These are phyloP conservation scores for Caenorhabditis panamensis DNA, from an alignment of 2,888 invertebrate species.

Conservation along the genomic window DNA sequence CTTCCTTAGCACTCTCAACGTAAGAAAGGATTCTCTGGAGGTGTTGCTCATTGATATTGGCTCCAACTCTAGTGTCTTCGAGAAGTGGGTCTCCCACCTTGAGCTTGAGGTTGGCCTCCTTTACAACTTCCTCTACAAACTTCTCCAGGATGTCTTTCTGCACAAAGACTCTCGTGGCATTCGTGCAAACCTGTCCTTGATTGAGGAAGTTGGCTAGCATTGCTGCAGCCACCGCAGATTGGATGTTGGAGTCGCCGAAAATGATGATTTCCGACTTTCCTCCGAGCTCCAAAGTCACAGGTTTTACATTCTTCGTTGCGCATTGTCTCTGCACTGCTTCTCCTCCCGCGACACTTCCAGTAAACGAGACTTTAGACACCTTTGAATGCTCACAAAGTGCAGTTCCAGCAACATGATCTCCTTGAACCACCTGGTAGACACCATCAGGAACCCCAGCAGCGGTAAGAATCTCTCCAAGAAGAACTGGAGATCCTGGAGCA, in stretches of 20 bases:
- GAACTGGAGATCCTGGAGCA: conserved; percentile 84
- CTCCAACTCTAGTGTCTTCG: conserved; percentile 84
- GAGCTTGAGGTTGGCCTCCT: conserved; percentile 81
- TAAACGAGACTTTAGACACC: conserved; percentile 84
- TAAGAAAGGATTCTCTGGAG: conserved; percentile 83
- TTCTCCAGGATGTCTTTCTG: conserved; percentile 82
- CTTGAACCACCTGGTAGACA: conserved; percentile 84
- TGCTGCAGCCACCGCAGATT: conserved; percentile 84
- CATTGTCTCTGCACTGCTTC: conserved; percentile 79
- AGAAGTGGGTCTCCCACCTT: conserved; percentile 67
- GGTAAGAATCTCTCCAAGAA: conserved; percentile 83
- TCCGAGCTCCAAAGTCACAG: conserved; percentile 84
- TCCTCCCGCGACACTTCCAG: conserved; percentile 83
- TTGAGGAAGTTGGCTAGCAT: conserved; percentile 84
- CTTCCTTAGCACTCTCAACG: conserved; percentile 82
- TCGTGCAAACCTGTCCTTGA: conserved; percentile 84
- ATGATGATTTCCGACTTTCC: conserved; percentile 84
- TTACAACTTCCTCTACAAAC: conserved; percentile 83
- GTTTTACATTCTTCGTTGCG: conserved; percentile 62
- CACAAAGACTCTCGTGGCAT: conserved; percentile 84
- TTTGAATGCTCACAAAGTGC: conserved; percentile 82
- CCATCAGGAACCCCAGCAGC: conserved; percentile 84
- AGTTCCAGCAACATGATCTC: conserved; percentile 83
- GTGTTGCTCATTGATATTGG: conserved; percentile 84
- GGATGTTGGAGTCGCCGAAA: conserved; percentile 84